These are phyloP conservation scores for Serilophus lunatus DNA, from an alignment of 2,113 vertebrate species.

Conservation along the genomic window DNA sequence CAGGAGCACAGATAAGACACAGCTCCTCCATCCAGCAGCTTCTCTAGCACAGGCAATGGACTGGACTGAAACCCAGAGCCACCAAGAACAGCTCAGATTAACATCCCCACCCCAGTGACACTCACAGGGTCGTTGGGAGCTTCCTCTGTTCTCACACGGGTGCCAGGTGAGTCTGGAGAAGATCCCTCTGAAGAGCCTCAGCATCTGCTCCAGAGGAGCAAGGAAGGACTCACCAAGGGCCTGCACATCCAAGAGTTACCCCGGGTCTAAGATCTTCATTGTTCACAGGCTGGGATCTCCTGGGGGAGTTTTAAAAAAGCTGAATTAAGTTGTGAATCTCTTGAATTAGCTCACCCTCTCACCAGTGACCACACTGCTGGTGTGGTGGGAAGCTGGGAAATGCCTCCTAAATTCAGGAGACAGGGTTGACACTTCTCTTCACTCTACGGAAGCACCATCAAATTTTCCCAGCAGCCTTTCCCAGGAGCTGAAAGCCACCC, in stretches of 20 bases:
- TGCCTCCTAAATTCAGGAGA: background rate
- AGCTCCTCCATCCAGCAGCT: background rate
- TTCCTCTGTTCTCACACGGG: background rate
- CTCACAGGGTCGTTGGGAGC: background rate
- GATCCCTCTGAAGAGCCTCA: background rate
- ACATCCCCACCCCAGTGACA: background rate
- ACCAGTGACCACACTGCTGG: fast-evolving
- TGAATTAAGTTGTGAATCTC: background rate
- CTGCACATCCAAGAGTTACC: background rate
- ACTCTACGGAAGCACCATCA: fast-evolving
- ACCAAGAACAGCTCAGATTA: fast-evolving
- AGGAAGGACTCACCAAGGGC: background rate
- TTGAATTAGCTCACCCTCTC: fast-evolving
- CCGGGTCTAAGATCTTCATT: constrained; percentile 58
- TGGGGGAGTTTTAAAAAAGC: background rate
- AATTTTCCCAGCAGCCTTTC: background rate
- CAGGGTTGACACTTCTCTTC: background rate
- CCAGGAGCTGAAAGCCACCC: background rate
- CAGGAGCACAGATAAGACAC: fast-evolving
- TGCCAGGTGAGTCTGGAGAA: background rate
- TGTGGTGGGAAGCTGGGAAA: background rate
- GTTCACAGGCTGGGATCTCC: background rate
- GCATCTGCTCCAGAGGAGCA: background rate
- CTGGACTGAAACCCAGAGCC: background rate
- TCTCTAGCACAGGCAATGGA: fast-evolving